These are phyloP conservation scores for Lamprotornis superbus DNA, from an alignment of 2,113 vertebrate genomes.

Conservation along the genomic window DNA sequence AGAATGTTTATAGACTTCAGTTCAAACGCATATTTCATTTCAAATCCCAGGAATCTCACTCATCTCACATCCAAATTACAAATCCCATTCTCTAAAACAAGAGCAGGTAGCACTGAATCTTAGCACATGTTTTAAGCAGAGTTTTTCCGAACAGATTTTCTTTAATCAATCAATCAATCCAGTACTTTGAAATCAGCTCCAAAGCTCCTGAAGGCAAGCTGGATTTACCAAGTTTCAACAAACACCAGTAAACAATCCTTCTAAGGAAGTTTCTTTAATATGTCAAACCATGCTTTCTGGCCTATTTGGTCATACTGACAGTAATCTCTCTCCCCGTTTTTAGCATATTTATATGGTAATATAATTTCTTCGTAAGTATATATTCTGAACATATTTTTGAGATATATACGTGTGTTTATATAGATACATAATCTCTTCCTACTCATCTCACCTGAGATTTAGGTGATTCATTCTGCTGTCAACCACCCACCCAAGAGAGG, in stretches of 20 bases:
- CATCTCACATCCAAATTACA: background rate
- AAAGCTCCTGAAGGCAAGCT: background rate
- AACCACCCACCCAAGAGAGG: accelerated
- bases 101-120: background rate
- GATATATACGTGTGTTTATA: accelerated
- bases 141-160: background rate
- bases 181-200: background rate
- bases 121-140: accelerated
- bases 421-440: background rate
- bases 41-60: background rate
- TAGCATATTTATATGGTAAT: background rate
- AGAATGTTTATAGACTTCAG: background rate
- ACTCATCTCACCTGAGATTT: background rate
- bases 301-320: background rate
- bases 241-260: background rate
- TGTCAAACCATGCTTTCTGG: background rate
- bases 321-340: background rate
- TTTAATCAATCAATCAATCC: background rate
- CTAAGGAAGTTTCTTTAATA: background rate
- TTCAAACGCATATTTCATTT: background rate
- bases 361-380: background rate
- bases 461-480: background rate
- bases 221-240: background rate
- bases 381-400: background rate
- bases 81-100: background rate